Percentiles rank a stretch among this genome's conserved stretches.
Conservation (phyloP, 1,140 invertebrate genomes). For the Sinella curviseta region DNA sequence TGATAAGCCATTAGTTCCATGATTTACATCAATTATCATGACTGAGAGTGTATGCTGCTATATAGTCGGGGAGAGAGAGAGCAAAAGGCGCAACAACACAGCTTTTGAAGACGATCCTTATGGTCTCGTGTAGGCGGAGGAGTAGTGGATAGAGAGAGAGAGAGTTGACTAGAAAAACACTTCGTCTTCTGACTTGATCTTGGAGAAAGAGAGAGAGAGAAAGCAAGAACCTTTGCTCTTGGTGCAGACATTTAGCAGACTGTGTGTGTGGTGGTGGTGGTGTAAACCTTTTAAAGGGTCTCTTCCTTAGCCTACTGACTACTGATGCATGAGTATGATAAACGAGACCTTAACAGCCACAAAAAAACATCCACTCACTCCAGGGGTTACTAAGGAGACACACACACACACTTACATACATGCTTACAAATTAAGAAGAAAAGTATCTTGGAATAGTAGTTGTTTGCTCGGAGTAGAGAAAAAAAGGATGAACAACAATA, state of each 20-base stretch:
- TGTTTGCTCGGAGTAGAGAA: no score
- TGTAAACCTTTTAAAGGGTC: not conserved
- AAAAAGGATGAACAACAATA: no score
- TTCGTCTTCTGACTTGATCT: not conserved
- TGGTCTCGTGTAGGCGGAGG: no score
- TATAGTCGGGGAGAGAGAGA: not conserved
- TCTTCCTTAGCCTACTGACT: no score
- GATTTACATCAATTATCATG: slow-evolving; percentile 26
- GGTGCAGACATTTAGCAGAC: no score
- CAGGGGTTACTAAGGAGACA: slow-evolving; percentile 21
- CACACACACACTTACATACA: not conserved
- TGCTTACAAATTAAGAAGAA: no score
- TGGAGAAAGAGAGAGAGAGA: no score
- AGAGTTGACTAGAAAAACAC: not conserved
- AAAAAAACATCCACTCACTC: slow-evolving; percentile 19
- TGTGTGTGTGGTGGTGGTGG: not conserved
- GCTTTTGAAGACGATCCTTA: not conserved
- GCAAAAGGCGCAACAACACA: no score
- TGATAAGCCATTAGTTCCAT: slow-evolving; percentile 22
- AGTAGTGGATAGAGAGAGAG: no score
- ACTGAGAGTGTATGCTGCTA: not conserved
- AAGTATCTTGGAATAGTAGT: not conserved
- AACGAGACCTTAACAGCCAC: slow-evolving; percentile 9
- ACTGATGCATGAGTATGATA: slow-evolving; percentile 5
- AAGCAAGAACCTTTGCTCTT: no score